Evolutionary conservation across 2,113 vertebrate genomes (phyloP), one percentile per base, ranked within the genome.

Genomic region (Pseudorhombus dupliciocellatus): DNA sequence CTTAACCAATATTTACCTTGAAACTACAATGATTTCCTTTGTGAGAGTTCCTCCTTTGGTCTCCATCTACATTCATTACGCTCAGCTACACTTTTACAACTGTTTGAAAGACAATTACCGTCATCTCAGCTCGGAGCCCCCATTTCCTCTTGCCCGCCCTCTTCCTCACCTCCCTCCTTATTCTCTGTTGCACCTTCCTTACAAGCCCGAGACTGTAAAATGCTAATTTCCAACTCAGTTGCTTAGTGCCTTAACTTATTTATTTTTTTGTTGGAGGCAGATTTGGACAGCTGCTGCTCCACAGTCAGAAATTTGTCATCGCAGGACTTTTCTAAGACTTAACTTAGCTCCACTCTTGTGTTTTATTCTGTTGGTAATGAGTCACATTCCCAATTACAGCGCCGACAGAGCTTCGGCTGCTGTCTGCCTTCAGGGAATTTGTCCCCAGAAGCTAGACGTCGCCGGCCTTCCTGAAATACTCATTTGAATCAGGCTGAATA

Each of bases 201-300:
- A 64, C 62, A 81, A 66, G n/a, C 52, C 51, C 31, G 30, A 20
- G 62, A 22, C 73, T 48, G 56, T 93, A 91, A 93, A 92, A 92
- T 90, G 89, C 77, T 86, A 93, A 92, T 90, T 74, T 59, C 4
- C 37, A 28, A 2, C 22, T 60, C 58, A 66, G 69, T 83, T 78
- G 75, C 64, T 70, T 50, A 31, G 56, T 50, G 69, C 73, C 77
- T 66, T 59, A n/a, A n/a, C n/a, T n/a, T n/a, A n/a, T 52, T 46
- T 70, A 71, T 79, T 59, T 37, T 56, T 70, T 59, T 67, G 53
- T 70, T 72, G 63, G 75, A 63, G 34, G 40, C 40, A 16, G 40
- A 44, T 26, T 21, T 16, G 54, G 59, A 72, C 54, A 56, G 62
- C 83, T 56, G 63, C 83, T 89, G 85, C 80, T 85, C 37, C 66